Evolutionary conservation across 2,113 vertebrate species (phyloP).

Genomic region (Varanus salvator): DNA sequence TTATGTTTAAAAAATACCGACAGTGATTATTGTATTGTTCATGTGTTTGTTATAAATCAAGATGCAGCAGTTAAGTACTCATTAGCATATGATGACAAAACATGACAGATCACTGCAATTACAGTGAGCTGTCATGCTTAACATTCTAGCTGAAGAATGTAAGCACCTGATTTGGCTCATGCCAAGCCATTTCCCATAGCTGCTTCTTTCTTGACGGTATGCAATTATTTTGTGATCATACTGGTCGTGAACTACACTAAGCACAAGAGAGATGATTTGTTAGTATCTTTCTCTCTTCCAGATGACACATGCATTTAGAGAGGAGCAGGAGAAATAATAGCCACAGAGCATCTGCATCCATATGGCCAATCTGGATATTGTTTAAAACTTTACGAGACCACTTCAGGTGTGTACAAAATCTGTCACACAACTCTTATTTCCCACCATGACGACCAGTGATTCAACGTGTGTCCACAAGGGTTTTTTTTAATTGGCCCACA

Average conservation of each 20-base stretch:
- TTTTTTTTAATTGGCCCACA: not conserved
- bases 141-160: conserved; percentile 9
- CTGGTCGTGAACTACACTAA: not conserved
- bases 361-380: too few species aligned
- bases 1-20: conserved; percentile 35
- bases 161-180: not conserved
- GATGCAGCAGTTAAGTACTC: conserved; percentile 48
- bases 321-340: not conserved
- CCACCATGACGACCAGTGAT: not conserved
- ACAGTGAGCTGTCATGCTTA: not conserved
- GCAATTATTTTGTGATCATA: not conserved
- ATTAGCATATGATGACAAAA: conserved; percentile 35
- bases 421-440: not conserved
- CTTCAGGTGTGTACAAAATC: too few species aligned
- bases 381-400: not conserved
- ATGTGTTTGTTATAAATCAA: conserved; percentile 48
- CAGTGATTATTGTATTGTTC: conserved; percentile 40
- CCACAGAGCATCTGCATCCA: not conserved
- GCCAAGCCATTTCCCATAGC: not conserved
- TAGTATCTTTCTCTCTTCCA: not conserved
- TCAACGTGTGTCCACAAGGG: not conserved
- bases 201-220: conserved; percentile 5
- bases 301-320: not conserved
- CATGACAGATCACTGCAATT: conserved; percentile 20
- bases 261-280: not conserved